Conservation (phyloP, 2,113 vertebrate genomes). For the Gallinago media region DNA sequence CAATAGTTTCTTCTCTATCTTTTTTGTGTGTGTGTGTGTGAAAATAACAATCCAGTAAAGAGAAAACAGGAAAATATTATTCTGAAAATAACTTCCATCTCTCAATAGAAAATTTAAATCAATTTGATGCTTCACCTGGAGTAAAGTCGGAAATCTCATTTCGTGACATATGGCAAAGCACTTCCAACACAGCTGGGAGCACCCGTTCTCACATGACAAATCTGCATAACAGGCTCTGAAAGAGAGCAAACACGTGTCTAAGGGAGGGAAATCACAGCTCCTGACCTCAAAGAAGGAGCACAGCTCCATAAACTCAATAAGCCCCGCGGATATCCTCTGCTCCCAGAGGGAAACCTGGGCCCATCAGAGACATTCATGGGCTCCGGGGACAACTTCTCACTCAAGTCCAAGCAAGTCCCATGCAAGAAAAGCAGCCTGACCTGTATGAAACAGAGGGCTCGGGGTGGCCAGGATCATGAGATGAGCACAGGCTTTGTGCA, state of each 20-base stretch:
- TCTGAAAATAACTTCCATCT: background rate
- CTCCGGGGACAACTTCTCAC: background rate
- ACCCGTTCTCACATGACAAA: background rate
- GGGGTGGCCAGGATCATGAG: fast-evolving
- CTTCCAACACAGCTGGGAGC: background rate
- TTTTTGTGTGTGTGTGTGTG: background rate
- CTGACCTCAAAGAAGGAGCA: background rate
- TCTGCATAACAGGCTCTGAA: background rate
- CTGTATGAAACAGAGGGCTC: background rate
- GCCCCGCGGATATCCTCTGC: background rate
- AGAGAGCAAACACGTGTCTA: background rate
- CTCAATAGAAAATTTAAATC: background rate
- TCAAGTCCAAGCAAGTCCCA: background rate
- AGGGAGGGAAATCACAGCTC: background rate
- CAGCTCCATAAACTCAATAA: background rate
- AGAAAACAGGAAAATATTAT: background rate
- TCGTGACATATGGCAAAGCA: background rate
- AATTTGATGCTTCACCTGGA: background rate
- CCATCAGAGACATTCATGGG: fast-evolving
- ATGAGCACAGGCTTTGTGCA: fast-evolving
- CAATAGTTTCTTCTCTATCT: background rate
- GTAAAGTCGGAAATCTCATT: background rate
- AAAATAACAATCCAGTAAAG: background rate
- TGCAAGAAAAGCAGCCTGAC: background rate
- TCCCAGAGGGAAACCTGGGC: background rate